phyloP scores from a whole-genome alignment of 2,888 invertebrate genomes.

The Brenthis hecate region DNA sequence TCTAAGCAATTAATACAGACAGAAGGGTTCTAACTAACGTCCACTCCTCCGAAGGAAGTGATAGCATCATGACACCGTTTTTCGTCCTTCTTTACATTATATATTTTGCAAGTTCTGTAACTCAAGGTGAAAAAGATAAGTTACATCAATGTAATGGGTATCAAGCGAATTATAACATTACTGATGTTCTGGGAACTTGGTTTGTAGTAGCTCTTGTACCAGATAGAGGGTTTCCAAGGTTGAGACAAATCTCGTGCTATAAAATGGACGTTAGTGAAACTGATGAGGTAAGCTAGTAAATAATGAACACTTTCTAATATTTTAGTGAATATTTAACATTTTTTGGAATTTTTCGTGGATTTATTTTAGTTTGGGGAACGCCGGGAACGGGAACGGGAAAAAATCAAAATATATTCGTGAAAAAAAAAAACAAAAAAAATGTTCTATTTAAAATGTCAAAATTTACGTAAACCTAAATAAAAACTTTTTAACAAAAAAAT shows the following conservation, averaged over 20 bases:
- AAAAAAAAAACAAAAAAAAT: too few species aligned
- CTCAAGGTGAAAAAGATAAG: conserved; percentile 40
- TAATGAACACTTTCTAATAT: background rate
- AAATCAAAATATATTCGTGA: too few species aligned
- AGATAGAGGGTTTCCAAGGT: conserved; percentile 60
- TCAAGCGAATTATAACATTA: conserved; percentile 60
- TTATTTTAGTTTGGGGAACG: too few species aligned
- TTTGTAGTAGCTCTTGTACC: conserved; percentile 69
- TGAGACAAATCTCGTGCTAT: conserved; percentile 57
- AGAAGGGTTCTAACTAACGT: conserved; percentile 20
- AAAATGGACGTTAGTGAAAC: conserved; percentile 68
- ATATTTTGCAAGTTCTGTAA: conserved; percentile 31
- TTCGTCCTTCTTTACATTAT: conserved; percentile 43
- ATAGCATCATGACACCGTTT: conserved; percentile 46
- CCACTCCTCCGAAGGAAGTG: conserved; percentile 26
- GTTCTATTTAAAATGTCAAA: too few species aligned
- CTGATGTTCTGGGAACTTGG: conserved; percentile 62
- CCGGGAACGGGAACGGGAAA: too few species aligned
- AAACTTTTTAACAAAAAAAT: too few species aligned
- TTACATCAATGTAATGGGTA: conserved; percentile 54
- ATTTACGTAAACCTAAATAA: too few species aligned
- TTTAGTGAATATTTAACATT: too few species aligned
- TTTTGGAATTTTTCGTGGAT: too few species aligned
- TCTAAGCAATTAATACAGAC: conserved; percentile 4
- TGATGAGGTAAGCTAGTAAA: conserved; percentile 57